Conservation (phyloP, 2,113 vertebrate genomes). For the Etheostoma spectabile region DNA sequence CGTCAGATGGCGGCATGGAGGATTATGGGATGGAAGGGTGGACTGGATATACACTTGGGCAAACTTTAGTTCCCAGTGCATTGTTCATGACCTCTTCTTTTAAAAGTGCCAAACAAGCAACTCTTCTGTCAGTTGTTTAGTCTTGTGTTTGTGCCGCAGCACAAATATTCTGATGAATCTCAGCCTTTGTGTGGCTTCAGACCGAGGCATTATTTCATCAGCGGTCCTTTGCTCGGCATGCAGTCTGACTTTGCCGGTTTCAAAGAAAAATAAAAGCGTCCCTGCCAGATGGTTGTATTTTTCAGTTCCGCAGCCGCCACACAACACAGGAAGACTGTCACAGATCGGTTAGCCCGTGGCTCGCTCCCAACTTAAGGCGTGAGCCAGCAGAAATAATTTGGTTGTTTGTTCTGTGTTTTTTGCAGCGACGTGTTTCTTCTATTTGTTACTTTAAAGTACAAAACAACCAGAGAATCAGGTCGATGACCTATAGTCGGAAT, state of each 20-base stretch:
- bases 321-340: conserved; percentile 49
- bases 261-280: conserved; percentile 40
- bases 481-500: conserved; percentile 3
- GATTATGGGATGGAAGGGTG: background rate
- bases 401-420: conserved; percentile 23
- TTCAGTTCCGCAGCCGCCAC: conserved; percentile 31
- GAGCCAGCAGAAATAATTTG: conserved; percentile 42
- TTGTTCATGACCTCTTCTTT: background rate
- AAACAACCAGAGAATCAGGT: conserved; percentile 27
- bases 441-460: conserved; percentile 7
- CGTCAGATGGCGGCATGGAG: background rate
- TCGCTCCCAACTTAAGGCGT: conserved; percentile 24
- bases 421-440: background rate
- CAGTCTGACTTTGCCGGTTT: conserved; percentile 26
- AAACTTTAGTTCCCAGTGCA: background rate
- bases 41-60: background rate
- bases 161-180: conserved; percentile 7
- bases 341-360: conserved; percentile 35
- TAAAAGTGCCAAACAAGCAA: conserved; percentile 13
- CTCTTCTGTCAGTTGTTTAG: conserved; percentile 12
- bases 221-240: background rate
- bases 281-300: conserved; percentile 62
- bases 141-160: conserved; percentile 1
- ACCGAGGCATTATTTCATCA: conserved; percentile 13
- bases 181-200: conserved; percentile 42